phyloP scores from a whole-genome alignment of 2,113 vertebrate genomes.

The Notothenia coriiceps region DNA sequence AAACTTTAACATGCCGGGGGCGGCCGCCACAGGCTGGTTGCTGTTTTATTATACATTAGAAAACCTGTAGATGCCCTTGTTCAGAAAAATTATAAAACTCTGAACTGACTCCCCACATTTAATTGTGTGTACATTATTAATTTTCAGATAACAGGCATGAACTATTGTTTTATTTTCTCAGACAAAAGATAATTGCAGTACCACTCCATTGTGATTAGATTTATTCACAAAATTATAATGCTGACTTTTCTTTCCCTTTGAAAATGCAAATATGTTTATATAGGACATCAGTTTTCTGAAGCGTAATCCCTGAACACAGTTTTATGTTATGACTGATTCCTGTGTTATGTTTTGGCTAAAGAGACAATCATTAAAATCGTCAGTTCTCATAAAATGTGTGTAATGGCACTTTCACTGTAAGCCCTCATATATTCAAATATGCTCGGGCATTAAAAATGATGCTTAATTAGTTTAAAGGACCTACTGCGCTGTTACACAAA shows the following conservation, averaged over 20 bases:
- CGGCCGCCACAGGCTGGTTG: too few species aligned
- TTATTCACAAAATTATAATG: not conserved
- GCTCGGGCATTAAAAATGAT: conserved; percentile 50
- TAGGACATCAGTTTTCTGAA: not conserved
- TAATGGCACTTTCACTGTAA: conserved; percentile 26
- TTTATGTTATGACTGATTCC: conserved; percentile 15
- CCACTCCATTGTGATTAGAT: not conserved
- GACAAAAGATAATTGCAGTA: conserved; percentile 18
- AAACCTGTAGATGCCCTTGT: not conserved
- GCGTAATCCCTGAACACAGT: not conserved
- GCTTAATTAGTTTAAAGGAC: conserved; percentile 54
- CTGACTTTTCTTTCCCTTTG: not conserved
- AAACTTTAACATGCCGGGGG: too few species aligned
- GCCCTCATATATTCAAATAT: conserved; percentile 34
- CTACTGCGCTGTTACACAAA: conserved; percentile 49
- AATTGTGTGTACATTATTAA: conserved; percentile 23
- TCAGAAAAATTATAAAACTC: not conserved
- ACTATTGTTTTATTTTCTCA: conserved; percentile 11
- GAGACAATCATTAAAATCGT: conserved; percentile 15
- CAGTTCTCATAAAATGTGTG: conserved; percentile 11
- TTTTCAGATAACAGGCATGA: not conserved
- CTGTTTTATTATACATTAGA: not conserved
- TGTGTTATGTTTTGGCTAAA: conserved; percentile 39
- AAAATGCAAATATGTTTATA: not conserved
- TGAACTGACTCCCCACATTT: conserved; percentile 1